A percentile compares a stretch with the other conserved stretches of the same genome.
Evolutionary conservation across 2,888 invertebrate species (phyloP).

Genomic region (Pandemis heparana): DNA sequence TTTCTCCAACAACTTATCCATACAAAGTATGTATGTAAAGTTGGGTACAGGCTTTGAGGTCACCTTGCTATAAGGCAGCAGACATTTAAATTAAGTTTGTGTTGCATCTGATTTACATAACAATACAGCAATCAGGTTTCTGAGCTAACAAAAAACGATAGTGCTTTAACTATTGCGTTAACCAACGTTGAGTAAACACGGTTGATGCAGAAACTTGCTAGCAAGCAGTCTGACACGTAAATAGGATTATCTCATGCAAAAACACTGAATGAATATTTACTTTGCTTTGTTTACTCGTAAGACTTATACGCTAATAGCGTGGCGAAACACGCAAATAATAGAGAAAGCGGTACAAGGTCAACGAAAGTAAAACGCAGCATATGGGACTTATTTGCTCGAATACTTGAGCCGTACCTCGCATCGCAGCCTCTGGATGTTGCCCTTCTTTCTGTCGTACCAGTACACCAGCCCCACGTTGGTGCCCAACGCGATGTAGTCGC

Average conservation of each 20-base stretch:
- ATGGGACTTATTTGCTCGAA: slow-evolving; percentile 41
- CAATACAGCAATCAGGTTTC: slow-evolving; percentile 21
- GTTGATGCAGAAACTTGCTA: neutral
- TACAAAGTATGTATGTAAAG: neutral
- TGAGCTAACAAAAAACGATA: slow-evolving; percentile 23
- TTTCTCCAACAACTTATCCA: neutral
- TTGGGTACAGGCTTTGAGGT: slow-evolving; percentile 18
- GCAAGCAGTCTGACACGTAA: neutral
- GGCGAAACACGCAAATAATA: slow-evolving; percentile 12
- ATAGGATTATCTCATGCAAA: neutral
- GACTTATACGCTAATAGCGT: neutral
- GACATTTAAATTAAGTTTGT: slow-evolving; percentile 13
- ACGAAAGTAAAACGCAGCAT: slow-evolving; percentile 41
- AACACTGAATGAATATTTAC: slow-evolving; percentile 3
- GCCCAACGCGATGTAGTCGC: slow-evolving; percentile 93
- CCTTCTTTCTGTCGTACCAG: slow-evolving; percentile 93
- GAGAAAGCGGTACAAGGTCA: slow-evolving; percentile 38
- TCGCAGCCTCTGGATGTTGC: slow-evolving; percentile 91
- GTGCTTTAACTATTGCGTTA: slow-evolving; percentile 9
- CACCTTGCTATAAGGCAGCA: neutral
- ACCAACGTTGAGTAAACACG: slow-evolving; percentile 9
- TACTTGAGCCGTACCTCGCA: slow-evolving; percentile 88
- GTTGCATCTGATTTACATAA: slow-evolving; percentile 29
- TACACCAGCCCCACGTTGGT: slow-evolving; percentile 94
- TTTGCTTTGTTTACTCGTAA: neutral